Evolutionary conservation across 2,113 vertebrate genomes (phyloP), one percentile per base, ranked within the genome.

Genomic region (Petrocephalus zakoni): DNA sequence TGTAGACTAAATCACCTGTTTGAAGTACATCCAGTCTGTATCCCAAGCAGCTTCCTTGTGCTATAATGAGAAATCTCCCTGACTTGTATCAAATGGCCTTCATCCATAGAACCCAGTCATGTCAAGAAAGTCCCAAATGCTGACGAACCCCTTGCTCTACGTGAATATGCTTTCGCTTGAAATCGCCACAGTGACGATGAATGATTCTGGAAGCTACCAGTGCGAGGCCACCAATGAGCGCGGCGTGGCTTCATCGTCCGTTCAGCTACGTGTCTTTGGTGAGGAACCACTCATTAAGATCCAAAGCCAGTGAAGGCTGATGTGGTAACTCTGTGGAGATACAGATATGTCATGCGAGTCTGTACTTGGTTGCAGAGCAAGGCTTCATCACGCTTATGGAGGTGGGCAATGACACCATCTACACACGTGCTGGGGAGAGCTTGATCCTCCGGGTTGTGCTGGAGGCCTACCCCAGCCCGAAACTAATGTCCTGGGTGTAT

Each of bases 191-290:
- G 97, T 97, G 90, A 93, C 91, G 88, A 94, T 93, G 52, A 95
- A 94, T 88, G 97, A 99, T 90, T 93, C 96, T 9, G 98, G 98
- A 89, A 95, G 92, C 86, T 99, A 98, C 94, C 95, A 90, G n/a
- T 99, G 98, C 93, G 94, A 97, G 89, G 98, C 97, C 53, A 90
- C 91, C 94, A 99, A 99, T 89, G 87, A 95, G 90, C 97, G 95
- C 1, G 98, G 97, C 91, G 93, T 90, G 90, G 96, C 93, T 92
- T 94, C 91, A 87, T 96, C 95, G 94, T 96, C 95, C 0, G 94
- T 97, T 93, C 96, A 96, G 94, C 97, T 99, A 83, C 95, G 97
- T 89, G 97, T 98, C 91, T 95, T 97, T 92, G 97, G 98, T 99
- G 96, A 97, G 94, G 21, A 46, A 22, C 37, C 37, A 5, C 19